Base-by-base conservation (phyloP, 2,113 vertebrate species). In the Clarias batrachus region DNA sequence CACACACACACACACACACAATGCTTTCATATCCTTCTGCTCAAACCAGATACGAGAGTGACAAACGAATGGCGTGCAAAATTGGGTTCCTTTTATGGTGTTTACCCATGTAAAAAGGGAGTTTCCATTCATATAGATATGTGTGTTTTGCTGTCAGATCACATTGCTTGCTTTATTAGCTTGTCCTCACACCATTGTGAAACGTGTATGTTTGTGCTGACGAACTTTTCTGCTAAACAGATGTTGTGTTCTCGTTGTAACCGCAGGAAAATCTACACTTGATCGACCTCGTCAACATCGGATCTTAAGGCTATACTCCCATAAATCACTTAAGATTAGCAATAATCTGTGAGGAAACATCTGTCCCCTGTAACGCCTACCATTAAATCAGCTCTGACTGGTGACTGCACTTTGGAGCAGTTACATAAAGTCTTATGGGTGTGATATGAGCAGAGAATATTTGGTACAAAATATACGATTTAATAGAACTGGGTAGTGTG, bases 1-100 rank as follows among this genome's bases (percentile, higher is more conserved):
- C 41, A 41, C 41, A 41, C 7, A 16, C 52, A 54, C 25, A 76
- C 41, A 33, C 16, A 71, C 59, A 54, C 60, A 33, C 73, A 19
- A 16, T 25, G 52, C 76, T 80, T 86, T 86, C 84, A 80, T 80
- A 27, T 86, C 76, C 76, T 86, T 60, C 76, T 41, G 84, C 33
- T 80, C 21, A 68, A 86, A 80, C 30, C 63, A 80, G 63, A 80
- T 33, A 71, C 3, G 9, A 71, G 5, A 37, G 27, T 1, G 33
- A 52, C 54, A 57, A 56, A 74, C 3, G 3, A 62, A 81, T 21
- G 21, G 25, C 33, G 60, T n/a, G 30, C 56, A 71, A 23, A 68
- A 19, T 2, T 5, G 7, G 52, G 27, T 8, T 74, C 68, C 82
- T 60, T 59, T 25, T 74, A 81, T 62, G 21, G 78, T 2, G 11